Conservation (phyloP, 2,113 vertebrate species). For the Oryzias celebensis region DNA sequence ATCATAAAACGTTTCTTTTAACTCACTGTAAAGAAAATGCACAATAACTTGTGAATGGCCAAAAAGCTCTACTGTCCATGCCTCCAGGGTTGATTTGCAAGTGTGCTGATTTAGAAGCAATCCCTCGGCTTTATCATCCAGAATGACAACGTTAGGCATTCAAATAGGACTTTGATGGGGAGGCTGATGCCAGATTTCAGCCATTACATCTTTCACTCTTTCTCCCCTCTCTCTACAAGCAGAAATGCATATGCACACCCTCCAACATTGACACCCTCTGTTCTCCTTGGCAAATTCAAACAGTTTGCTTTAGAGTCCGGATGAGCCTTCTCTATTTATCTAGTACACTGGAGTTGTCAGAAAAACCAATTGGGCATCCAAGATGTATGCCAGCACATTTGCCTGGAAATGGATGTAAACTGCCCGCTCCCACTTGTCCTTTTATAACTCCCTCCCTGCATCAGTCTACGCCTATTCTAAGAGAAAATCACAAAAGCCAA, state of each 20-base stretch:
- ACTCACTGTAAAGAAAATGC: constrained; percentile 82
- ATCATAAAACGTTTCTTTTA: constrained; percentile 89
- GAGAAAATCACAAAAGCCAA: constrained; percentile 25
- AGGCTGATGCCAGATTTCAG: constrained; percentile 65
- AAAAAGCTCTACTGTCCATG: constrained; percentile 73
- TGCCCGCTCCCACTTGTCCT: constrained; percentile 24
- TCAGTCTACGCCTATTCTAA: constrained; percentile 42
- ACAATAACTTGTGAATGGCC: constrained; percentile 82
- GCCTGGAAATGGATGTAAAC: constrained; percentile 52
- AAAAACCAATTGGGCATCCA: constrained; percentile 70
- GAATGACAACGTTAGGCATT: constrained; percentile 69
- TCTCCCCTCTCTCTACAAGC: constrained; percentile 53
- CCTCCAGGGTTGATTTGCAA: constrained; percentile 82
- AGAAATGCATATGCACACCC: constrained; percentile 61
- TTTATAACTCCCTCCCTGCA: constrained; percentile 39
- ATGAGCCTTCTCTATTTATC: constrained; percentile 77
- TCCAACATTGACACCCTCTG: constrained; percentile 67
- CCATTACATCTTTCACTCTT: constrained; percentile 69
- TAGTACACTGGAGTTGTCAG: constrained; percentile 78
- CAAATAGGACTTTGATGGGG: constrained; percentile 66
- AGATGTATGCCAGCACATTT: constrained; percentile 58
- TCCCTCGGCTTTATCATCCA: constrained; percentile 85
- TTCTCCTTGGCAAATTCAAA: constrained; percentile 77
- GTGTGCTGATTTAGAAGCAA: constrained; percentile 85
- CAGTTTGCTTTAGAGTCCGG: constrained; percentile 79